phyloP scores from a whole-genome alignment of 1,140 invertebrate genomes.

The Idris sp. region DNA sequence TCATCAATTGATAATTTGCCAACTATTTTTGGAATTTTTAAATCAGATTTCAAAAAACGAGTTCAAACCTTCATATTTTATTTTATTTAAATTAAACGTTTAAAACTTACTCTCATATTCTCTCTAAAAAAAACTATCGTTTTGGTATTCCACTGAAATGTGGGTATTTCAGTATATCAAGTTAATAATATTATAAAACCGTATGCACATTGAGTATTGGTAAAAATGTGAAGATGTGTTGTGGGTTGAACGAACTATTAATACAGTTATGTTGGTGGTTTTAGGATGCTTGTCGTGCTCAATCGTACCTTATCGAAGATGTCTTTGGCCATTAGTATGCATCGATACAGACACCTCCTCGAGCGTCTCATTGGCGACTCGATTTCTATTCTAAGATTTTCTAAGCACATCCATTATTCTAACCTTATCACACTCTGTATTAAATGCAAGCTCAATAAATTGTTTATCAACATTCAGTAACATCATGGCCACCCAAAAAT shows the following conservation, averaged over 20 bases:
- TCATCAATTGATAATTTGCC: too few species aligned
- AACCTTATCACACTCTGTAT: conserved; percentile 22
- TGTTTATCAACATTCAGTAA: conserved; percentile 15
- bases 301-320: conserved; percentile 27
- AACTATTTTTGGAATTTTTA: too few species aligned
- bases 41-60: too few species aligned
- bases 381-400: conserved; percentile 66
- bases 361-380: conserved; percentile 68
- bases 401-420: conserved; percentile 64
- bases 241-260: conserved; percentile 41
- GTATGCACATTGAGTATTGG: conserved; percentile 2
- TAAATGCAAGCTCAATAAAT: conserved; percentile 27
- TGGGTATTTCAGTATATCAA: too few species aligned
- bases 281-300: conserved; percentile 22
- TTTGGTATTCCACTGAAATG: too few species aligned
- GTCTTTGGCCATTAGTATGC: conserved; percentile 64
- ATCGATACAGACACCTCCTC: conserved; percentile 60
- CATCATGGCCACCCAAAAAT: too few species aligned
- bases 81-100: too few species aligned
- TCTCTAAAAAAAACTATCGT: too few species aligned
- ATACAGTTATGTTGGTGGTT: conserved; percentile 27
- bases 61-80: too few species aligned
- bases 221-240: conserved; percentile 15
- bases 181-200: conserved; percentile 1
- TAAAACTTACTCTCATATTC: too few species aligned